These are phyloP conservation scores for Nerophis ophidion DNA, from an alignment of 2,113 vertebrate genomes.

Conservation along the genomic window DNA sequence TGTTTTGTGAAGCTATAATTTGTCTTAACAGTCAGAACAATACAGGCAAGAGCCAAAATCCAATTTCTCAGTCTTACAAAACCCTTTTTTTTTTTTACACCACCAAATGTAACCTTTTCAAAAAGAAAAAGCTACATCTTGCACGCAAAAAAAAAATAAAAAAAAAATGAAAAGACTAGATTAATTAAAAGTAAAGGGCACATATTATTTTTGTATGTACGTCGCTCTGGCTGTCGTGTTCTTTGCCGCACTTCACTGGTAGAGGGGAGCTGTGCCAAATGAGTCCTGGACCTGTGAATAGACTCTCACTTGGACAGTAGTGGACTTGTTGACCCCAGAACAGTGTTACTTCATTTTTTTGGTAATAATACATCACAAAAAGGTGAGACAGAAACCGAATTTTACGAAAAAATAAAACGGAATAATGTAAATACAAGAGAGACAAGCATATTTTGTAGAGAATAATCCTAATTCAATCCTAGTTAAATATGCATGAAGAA, in stretches of 20 bases:
- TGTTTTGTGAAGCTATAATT: too few species aligned
- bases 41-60: not conserved
- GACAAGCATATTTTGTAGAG: too few species aligned
- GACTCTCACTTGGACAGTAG: not conserved
- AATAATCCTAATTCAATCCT: too few species aligned
- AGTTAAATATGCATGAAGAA: too few species aligned
- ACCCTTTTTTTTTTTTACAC: not conserved
- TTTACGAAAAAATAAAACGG: not conserved
- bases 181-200: slow-evolving; percentile 12
- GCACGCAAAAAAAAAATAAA: not conserved
- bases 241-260: too few species aligned
- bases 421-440: too few species aligned
- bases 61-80: not conserved
- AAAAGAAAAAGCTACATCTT: not conserved
- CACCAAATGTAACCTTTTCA: not conserved
- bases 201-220: not conserved
- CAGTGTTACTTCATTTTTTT: too few species aligned
- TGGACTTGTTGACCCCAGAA: not conserved
- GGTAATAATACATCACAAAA: too few species aligned
- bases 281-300: not conserved
- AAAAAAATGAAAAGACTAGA: not conserved
- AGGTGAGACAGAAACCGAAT: too few species aligned
- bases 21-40: not conserved
- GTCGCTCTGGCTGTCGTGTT: not conserved
- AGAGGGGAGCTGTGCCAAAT: not conserved